These are phyloP conservation scores for Candidula unifasciata DNA, from an alignment of 2,888 invertebrate genomes.

Conservation along the genomic window DNA sequence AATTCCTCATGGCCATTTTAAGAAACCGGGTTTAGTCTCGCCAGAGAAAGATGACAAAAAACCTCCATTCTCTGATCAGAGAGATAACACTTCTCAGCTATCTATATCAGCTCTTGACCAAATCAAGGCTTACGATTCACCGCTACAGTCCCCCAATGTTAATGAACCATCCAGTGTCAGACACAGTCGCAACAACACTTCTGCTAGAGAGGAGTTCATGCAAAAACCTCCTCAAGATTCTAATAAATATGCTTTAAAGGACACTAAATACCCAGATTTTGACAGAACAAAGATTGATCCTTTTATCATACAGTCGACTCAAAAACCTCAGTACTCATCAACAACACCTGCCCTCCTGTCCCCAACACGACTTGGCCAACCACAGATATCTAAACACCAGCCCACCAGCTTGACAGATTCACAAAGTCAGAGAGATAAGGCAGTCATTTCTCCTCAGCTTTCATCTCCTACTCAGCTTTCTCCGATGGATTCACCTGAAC, in stretches of 20 bases:
- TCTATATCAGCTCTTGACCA: constrained; percentile 41
- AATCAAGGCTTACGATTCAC: constrained; percentile 39
- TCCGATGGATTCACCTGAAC: constrained; percentile 35
- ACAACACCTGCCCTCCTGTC: constrained; percentile 27
- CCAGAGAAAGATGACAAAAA: neutral
- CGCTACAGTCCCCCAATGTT: constrained; percentile 35
- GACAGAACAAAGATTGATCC: neutral
- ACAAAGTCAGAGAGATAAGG: neutral
- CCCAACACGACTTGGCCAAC: constrained; percentile 22
- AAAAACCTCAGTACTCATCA: constrained; percentile 31
- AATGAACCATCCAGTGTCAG: neutral
- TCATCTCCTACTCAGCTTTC: constrained; percentile 30
- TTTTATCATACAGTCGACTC: constrained; percentile 23
- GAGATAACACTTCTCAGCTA: neutral
- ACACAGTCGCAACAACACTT: neutral
- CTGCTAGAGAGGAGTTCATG: neutral
- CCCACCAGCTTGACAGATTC: neutral
- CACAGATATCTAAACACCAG: constrained; percentile 1
- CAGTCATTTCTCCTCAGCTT: neutral
- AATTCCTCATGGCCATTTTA: constrained; percentile 26
- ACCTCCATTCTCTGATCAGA: neutral
- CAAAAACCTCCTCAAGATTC: constrained; percentile 10
- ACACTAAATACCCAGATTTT: constrained; percentile 11
- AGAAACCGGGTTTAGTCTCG: constrained; percentile 13
- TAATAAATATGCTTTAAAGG: neutral